Conservation (phyloP, 2,113 vertebrate species). For the Upupa epops region DNA sequence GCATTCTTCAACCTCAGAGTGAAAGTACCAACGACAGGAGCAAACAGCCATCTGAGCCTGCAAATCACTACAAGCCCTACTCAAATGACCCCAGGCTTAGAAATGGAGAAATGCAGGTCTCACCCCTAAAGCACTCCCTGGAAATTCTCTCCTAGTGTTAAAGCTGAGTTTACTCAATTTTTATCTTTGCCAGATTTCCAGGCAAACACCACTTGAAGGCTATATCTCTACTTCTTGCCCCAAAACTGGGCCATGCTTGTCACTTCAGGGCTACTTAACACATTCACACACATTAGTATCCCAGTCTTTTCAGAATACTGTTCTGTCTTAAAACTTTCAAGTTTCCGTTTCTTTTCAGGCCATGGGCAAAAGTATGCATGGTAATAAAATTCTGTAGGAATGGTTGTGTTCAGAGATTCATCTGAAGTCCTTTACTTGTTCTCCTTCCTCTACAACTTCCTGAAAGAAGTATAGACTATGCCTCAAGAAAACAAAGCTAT, state of each 20-base stretch:
- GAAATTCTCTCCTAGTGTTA: background rate
- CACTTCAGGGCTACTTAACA: background rate
- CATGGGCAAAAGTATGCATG: background rate
- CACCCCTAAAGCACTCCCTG: background rate
- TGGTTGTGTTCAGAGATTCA: conserved; percentile 30
- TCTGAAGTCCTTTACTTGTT: conserved; percentile 49
- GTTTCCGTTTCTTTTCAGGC: background rate
- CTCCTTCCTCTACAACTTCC: conserved; percentile 41
- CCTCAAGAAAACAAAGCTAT: conserved; percentile 67
- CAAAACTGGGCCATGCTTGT: background rate
- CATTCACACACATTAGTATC: background rate
- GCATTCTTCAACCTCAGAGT: background rate
- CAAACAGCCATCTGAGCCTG: background rate
- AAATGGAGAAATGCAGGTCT: background rate
- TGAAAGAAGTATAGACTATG: conserved; percentile 57
- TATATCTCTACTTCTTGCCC: background rate
- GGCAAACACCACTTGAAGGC: background rate
- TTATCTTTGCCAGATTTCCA: background rate
- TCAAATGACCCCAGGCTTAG: background rate
- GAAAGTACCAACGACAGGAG: background rate
- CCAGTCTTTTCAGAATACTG: background rate
- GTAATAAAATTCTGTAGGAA: conserved; percentile 7
- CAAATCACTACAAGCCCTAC: background rate
- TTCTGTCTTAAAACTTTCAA: background rate
- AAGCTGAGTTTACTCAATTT: background rate